Evolutionary conservation across 2,888 invertebrate genomes (phyloP), one percentile per base, ranked within the genome.

Genomic region (Diarsia mendica): DNA sequence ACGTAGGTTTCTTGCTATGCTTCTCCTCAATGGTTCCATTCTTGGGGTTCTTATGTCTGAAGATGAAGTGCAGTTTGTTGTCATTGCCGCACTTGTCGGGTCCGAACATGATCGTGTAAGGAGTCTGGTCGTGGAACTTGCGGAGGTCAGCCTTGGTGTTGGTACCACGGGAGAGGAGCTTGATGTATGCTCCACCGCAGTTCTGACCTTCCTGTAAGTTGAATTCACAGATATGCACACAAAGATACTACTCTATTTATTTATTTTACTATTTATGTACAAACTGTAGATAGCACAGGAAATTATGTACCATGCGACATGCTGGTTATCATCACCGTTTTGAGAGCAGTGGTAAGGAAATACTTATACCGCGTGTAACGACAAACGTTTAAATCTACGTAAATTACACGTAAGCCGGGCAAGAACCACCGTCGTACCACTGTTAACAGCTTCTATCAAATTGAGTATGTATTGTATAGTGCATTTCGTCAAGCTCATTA

Each of bases 71-170:
- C 93, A 99, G 97, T 96, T 99, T 99, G 91, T 98, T 98, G 93
- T 99, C 99, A 91, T 98, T 98, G 83, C 99, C 99, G 95, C 99
- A 99, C 95, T 99, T 99, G 97, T 99, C 99, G 13, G 99, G 99
- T 0, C 99, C 99, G 96, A 99, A 99, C 99, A 99, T 99, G 90
- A 99, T 99, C 3, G 99, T 98, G 96, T 99, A 99, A 0, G 99
- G 98, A 0, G 99, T 99, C 95, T 99, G 99, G 96, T 99, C 99
- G 93, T 98, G 97, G 96, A 99, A 99, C 90, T 97, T 97, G 85
- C 97, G 97, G 72, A 99, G 97, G 91, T 99, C 98, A 0, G 92
- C 92, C 73, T 93, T 94, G 0, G 92, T 93, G 91, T 97, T 97
- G 64, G 97, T 96, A 74, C 98, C 97, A 46, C 98, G 97, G 18